Evolutionary conservation across 2,888 invertebrate species (phyloP).

Genomic region (Thysanoteuthis rhombus): DNA sequence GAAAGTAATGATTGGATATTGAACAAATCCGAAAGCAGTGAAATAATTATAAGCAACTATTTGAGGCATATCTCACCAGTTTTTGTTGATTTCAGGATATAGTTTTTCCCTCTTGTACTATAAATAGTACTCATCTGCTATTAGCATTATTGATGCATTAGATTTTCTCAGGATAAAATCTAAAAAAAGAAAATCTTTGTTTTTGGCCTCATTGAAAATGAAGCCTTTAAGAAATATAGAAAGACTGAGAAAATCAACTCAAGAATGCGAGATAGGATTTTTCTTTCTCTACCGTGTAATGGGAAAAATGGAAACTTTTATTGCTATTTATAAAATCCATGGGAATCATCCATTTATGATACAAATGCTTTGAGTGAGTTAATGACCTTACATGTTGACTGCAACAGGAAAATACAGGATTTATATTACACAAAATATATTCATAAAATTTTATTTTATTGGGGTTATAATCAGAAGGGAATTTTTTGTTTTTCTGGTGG

Average conservation of each 20-base stretch:
- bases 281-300: not conserved
- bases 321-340: no score
- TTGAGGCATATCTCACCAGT: not conserved
- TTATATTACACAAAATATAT: constrained; percentile 12
- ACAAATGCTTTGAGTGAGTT: not conserved
- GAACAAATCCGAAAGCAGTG: no score
- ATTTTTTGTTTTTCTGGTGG: not conserved
- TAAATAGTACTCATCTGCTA: not conserved
- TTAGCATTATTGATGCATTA: not conserved
- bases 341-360: no score
- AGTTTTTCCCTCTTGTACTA: not conserved
- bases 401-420: not conserved
- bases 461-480: not conserved
- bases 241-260: not conserved
- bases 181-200: not conserved
- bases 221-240: not conserved
- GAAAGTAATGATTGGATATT: no score
- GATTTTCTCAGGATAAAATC: not conserved
- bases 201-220: not conserved
- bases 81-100: not conserved
- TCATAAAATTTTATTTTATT: not conserved
- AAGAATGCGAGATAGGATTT: not conserved
- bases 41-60: no score
- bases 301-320: no score
- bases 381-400: not conserved